Percentiles rank a stretch among this genome's conserved stretches.
These are phyloP conservation scores for Pandemis cinnamomeana DNA, from an alignment of 2,888 invertebrate genomes.

Conservation along the genomic window DNA sequence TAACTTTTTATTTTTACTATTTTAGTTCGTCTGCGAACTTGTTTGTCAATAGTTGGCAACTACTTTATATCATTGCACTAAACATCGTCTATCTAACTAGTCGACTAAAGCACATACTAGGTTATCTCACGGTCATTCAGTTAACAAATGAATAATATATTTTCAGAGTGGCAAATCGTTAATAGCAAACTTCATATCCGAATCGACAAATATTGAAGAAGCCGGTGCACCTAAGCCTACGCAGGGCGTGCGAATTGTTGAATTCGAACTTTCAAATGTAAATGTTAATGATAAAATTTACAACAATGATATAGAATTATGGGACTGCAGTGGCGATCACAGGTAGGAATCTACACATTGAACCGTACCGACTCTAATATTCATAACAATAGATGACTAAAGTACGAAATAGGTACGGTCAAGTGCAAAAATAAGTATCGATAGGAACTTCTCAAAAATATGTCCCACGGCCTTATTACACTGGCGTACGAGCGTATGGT, in stretches of 20 bases:
- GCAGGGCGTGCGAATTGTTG: constrained; percentile 89
- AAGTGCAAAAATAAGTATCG: too few species aligned
- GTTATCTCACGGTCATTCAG: not conserved
- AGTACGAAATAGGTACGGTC: too few species aligned
- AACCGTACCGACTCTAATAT: not conserved
- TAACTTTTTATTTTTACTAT: too few species aligned
- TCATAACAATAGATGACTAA: too few species aligned
- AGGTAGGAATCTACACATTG: constrained; percentile 75
- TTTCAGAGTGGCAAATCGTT: constrained; percentile 89
- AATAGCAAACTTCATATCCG: constrained; percentile 89
- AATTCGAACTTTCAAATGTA: constrained; percentile 88
- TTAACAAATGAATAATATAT: constrained; percentile 30
- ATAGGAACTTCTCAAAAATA: too few species aligned
- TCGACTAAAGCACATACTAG: not conserved
- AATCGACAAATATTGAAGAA: constrained; percentile 86
- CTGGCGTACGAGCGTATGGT: too few species aligned
- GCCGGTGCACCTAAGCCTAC: constrained; percentile 87
- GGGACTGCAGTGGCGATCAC: constrained; percentile 92
- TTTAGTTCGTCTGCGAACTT: not conserved
- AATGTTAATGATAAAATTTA: constrained; percentile 83
- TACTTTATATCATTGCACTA: not conserved
- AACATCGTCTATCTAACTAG: not conserved
- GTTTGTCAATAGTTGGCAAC: not conserved
- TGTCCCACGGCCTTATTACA: too few species aligned
- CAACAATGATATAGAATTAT: constrained; percentile 89